Base-by-base conservation (phyloP, 2,113 vertebrate species). In the Ameiurus melas region DNA sequence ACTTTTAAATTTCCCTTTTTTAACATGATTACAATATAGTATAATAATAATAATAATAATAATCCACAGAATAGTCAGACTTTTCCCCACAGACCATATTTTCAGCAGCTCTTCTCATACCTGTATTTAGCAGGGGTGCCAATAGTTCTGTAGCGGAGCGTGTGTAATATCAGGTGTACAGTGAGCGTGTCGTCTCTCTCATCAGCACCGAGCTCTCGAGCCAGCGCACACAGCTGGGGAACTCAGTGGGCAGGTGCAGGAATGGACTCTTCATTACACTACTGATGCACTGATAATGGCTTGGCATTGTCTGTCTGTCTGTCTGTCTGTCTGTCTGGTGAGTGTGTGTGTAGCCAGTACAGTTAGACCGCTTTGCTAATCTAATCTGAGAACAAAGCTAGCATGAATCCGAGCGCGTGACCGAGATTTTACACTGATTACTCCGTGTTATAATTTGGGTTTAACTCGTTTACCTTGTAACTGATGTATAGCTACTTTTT, bases 231-330 rank as follows among this genome's bases (percentile, higher is more conserved):
- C 82, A 73, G 86, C 78, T 60, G 86, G 64, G 79, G 66, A 22
- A 19, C 33, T 47, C 17, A 39, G 86, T 53, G 86, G 33, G 66
- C 87, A 88, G 83, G 83, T 88, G 87, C 83, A 85, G 71, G 70
- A 78, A 6, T 27, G 33, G 57, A 39, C 47, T 57, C 47, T 85
- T 89, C 83, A 85, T 85, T 89, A 89, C 73, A 13, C 30, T 33
- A 20, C 58, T 68, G n/a, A 87, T 64, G 75, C 77, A n/a, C 17
- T 13, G 81, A 17, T 82, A 86, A 47, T 80, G 80, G 82, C 55
- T 53, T 73, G 70, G 75, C 62, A n/a, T 47, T 2, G 36, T 73
- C 19, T 73, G 33, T 39, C 33, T 22, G 25, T 64, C 8, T n/a
- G 62, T 64, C 8, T 64, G 62, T 64, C 7, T 64, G 60, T 64